Evolutionary conservation across 2,797 vertebrate species (phyloP).

Genomic region (Gila robusta): DNA sequence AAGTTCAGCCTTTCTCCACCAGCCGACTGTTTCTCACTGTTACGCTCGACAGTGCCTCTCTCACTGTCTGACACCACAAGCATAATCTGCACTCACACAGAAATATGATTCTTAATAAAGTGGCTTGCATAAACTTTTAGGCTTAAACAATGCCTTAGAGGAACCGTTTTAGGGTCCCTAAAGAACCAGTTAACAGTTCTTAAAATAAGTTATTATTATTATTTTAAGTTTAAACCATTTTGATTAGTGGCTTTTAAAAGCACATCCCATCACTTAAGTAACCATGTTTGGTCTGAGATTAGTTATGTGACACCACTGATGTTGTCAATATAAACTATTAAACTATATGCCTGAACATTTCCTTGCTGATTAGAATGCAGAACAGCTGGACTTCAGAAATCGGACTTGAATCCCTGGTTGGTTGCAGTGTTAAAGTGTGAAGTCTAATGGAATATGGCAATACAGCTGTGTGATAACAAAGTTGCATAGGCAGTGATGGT

Average conservation of each 20-base stretch:
- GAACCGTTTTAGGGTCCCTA: background rate
- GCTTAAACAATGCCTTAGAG: background rate
- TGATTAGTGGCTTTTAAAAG: background rate
- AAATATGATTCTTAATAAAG: slow-evolving; percentile 25
- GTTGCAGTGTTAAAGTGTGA: background rate
- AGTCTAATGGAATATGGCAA: background rate
- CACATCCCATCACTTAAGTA: background rate
- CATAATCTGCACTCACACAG: slow-evolving; percentile 8
- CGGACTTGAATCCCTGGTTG: background rate
- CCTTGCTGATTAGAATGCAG: background rate
- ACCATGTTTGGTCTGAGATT: background rate
- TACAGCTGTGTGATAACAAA: slow-evolving; percentile 16
- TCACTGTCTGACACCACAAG: background rate
- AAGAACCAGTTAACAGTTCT: background rate
- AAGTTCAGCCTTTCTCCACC: background rate
- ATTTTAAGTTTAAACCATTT: background rate
- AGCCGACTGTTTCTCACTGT: slow-evolving; percentile 6
- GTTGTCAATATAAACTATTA: background rate
- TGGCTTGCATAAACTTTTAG: background rate
- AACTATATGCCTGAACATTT: background rate
- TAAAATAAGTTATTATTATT: background rate
- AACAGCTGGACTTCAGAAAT: background rate
- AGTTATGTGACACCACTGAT: background rate
- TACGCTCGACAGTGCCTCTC: background rate
- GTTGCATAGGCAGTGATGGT: slow-evolving; percentile 5